Conservation (phyloP, 2,888 invertebrate species). For the Drosophila paucipuncta region DNA sequence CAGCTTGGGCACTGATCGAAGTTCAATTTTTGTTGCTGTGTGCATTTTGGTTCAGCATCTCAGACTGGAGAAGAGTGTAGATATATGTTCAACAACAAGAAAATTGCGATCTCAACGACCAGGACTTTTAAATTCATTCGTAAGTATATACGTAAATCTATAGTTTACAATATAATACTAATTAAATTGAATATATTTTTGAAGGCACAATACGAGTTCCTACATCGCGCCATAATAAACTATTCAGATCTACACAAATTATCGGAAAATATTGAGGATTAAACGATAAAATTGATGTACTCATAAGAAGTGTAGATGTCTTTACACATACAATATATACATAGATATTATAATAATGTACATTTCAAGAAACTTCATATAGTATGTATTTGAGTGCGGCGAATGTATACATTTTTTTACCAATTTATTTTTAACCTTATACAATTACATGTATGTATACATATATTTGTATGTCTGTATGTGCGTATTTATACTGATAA, state of each 20-base stretch:
- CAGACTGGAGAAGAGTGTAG: slow-evolving; percentile 93
- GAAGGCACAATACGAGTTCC: slow-evolving; percentile 96
- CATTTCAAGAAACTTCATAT: slow-evolving; percentile 58
- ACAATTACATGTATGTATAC: slow-evolving; percentile 63
- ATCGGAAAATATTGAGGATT: slow-evolving; percentile 75
- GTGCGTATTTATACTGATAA: slow-evolving; percentile 76
- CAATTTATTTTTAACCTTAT: slow-evolving; percentile 73
- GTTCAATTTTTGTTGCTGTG: slow-evolving; percentile 95
- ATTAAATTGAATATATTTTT: slow-evolving; percentile 19
- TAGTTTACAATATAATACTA: background rate
- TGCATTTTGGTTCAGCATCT: slow-evolving; percentile 94
- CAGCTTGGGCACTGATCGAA: slow-evolving; percentile 93
- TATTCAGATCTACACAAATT: slow-evolving; percentile 95
- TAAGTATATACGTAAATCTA: slow-evolving; percentile 61
- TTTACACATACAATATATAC: slow-evolving; percentile 52
- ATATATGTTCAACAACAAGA: slow-evolving; percentile 93
- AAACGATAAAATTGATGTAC: slow-evolving; percentile 52
- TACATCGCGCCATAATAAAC: slow-evolving; percentile 95
- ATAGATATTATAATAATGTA: slow-evolving; percentile 67
- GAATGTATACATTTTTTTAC: slow-evolving; percentile 70
- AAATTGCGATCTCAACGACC: slow-evolving; percentile 94
- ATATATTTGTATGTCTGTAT: slow-evolving; percentile 73
- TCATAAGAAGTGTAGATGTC: slow-evolving; percentile 40
- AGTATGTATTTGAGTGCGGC: slow-evolving; percentile 57
- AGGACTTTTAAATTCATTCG: slow-evolving; percentile 91